Evolutionary conservation across 2,888 invertebrate genomes (phyloP), one percentile per base, ranked within the genome.

Genomic region (Lepidochrysops patricia): DNA sequence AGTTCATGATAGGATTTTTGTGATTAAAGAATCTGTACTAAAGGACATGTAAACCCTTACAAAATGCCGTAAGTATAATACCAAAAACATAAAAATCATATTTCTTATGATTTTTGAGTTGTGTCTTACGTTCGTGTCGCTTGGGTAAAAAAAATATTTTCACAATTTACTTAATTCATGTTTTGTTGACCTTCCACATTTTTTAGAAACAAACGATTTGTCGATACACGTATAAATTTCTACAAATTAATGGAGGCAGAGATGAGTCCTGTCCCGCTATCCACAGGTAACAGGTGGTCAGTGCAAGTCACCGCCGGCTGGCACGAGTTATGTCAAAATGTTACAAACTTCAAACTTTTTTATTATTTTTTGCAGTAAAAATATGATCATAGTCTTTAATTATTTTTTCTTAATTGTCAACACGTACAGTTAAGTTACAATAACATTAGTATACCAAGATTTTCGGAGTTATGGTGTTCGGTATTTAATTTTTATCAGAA

Each of bases 261-360:
- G 75, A 77, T 75, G 76, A 80, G 82, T 77, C 83, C 79, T 84
- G 74, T 71, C 78, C 77, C 74, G 82, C 74, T 80, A 84, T 81
- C 80, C 77, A 78, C 63, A 58, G 61, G 67, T 73, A 82, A 87
- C 88, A 89, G 87, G 88, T 88, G 89, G 87, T 81, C 84, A 83
- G n/a, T 74, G 72, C 66, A 63, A 66, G 72, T 82, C 80, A 82
- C 70, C 70, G 68, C 71, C 72, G 72, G 71, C 72, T 76, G 76
- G 58, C 63, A 62, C 59, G 60, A 43, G 60, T 60, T 62, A 52
- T 64, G 43, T 43, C 43, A 43, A 43, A 43, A 43, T 23, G 19
- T 52, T 50, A 27, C 26, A 27, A 27, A 52, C 27, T 52, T 27
- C 27, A 1, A 26, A 27, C 9, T 9, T 43, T 43, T 43, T 19